phyloP scores from a whole-genome alignment of 2,888 invertebrate species.

The Chymomyza amoena region DNA sequence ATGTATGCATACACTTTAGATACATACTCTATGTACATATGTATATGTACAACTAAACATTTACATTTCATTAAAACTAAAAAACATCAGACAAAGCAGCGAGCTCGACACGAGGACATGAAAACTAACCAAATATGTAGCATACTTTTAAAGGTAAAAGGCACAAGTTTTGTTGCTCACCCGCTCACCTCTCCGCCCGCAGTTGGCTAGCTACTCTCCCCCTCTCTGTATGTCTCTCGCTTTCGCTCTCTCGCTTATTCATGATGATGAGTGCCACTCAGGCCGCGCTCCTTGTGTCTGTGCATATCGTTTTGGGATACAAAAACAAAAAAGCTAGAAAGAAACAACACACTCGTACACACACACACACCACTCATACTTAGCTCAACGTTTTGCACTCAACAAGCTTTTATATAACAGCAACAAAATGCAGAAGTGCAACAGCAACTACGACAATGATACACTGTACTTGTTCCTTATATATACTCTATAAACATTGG shows the following conservation, averaged over 20 bases:
- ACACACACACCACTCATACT: slow-evolving; percentile 48
- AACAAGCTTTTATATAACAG: slow-evolving; percentile 63
- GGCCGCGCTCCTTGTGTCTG: slow-evolving; percentile 36
- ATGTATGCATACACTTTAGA: background rate
- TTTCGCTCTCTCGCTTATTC: background rate
- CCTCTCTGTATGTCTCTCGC: slow-evolving; percentile 11
- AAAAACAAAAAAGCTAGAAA: background rate
- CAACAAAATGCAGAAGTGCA: slow-evolving; percentile 65
- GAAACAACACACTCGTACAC: slow-evolving; percentile 25
- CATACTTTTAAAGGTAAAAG: slow-evolving; percentile 37
- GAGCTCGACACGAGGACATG: slow-evolving; percentile 50
- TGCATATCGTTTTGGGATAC: background rate
- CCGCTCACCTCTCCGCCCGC: no score
- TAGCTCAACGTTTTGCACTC: slow-evolving; percentile 72
- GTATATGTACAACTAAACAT: slow-evolving; percentile 63
- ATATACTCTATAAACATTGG: no score
- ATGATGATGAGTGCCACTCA: slow-evolving; percentile 65
- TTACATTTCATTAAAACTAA: slow-evolving; percentile 71
- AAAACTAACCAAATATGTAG: slow-evolving; percentile 56
- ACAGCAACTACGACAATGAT: slow-evolving; percentile 48
- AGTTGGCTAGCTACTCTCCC: no score
- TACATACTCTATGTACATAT: slow-evolving; percentile 11
- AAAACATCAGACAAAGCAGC: slow-evolving; percentile 29
- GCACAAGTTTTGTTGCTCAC: slow-evolving; percentile 39
- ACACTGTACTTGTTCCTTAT: background rate